A percentile compares a stretch with the other conserved stretches of the same genome.
These are phyloP conservation scores for Myotis lucifugus DNA, from an alignment of 2,113 vertebrate genomes.

Conservation along the genomic window DNA sequence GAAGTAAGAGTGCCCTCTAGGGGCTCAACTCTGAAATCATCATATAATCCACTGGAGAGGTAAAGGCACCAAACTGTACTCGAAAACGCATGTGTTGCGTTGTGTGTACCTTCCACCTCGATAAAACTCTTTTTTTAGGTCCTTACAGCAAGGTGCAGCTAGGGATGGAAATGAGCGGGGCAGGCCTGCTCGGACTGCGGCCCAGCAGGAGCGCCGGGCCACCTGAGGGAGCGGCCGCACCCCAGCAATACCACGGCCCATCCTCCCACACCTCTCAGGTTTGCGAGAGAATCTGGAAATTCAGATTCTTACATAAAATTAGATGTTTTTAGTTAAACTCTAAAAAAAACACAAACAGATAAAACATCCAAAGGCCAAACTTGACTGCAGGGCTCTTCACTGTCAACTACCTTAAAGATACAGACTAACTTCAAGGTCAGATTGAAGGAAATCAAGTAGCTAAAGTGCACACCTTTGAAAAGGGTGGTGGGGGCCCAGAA, in stretches of 20 bases:
- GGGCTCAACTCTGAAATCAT: constrained; percentile 17
- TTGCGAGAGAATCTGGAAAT: constrained; percentile 3
- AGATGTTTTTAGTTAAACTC: not conserved
- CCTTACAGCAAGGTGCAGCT: not conserved
- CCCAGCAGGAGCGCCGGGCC: accelerated
- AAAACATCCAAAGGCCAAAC: not conserved
- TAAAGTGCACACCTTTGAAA: not conserved
- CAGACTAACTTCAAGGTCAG: not conserved
- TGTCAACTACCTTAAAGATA: not conserved
- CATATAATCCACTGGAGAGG: not conserved
- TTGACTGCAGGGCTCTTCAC: not conserved
- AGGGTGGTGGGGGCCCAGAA: not conserved
- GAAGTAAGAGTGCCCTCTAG: constrained; percentile 57
- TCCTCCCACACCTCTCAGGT: not conserved
- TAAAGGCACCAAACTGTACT: not conserved
- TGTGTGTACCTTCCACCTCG: not conserved
- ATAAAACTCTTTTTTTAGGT: not conserved
- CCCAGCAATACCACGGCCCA: not conserved
- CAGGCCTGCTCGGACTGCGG: no score
- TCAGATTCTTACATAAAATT: not conserved
- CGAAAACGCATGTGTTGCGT: not conserved
- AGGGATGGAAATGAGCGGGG: no score
- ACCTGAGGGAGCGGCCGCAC: not conserved
- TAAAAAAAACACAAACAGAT: not conserved
- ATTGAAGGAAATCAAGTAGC: not conserved